Evolutionary conservation across 23 tunicate genomes (phyloP).

Genomic region (Phallusia fumigata): DNA sequence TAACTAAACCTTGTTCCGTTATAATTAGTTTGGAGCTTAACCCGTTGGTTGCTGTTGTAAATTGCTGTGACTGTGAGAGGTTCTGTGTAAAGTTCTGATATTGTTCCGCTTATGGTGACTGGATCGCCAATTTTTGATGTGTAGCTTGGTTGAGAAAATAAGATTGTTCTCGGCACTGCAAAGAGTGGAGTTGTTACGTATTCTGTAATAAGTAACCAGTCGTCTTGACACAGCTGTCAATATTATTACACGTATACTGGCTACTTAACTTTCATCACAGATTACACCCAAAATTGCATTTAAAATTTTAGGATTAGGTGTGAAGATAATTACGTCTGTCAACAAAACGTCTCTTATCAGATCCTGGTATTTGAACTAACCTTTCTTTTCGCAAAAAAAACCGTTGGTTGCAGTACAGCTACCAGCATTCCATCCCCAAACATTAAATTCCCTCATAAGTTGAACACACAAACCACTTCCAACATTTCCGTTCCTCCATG

Average conservation of each 20-base stretch:
- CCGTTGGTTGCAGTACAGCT: neutral
- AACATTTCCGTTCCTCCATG: neutral
- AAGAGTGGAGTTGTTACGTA: too few relatives aligned
- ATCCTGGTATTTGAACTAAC: neutral
- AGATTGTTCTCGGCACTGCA: neutral
- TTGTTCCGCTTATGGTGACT: neutral
- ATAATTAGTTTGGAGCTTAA: neutral
- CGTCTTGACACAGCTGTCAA: too few relatives aligned
- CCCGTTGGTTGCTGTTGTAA: constrained; percentile 1
- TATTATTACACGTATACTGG: too few relatives aligned
- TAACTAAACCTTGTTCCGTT: neutral
- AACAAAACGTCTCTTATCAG: neutral
- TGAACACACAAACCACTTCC: constrained; percentile 5
- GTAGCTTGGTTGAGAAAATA: neutral
- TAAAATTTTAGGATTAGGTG: too few relatives aligned
- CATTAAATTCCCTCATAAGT: neutral
- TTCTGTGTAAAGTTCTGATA: neutral
- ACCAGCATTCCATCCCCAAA: neutral
- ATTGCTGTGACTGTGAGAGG: neutral
- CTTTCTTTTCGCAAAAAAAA: neutral
- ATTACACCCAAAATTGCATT: too few relatives aligned
- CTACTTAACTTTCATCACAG: too few relatives aligned
- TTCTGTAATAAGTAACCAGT: too few relatives aligned
- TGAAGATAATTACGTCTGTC: too few relatives aligned
- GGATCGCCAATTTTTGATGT: neutral